Evolutionary conservation across 2,797 vertebrate genomes (phyloP), one percentile per base, ranked within the genome.

Genomic region (Sciurus carolinensis): DNA sequence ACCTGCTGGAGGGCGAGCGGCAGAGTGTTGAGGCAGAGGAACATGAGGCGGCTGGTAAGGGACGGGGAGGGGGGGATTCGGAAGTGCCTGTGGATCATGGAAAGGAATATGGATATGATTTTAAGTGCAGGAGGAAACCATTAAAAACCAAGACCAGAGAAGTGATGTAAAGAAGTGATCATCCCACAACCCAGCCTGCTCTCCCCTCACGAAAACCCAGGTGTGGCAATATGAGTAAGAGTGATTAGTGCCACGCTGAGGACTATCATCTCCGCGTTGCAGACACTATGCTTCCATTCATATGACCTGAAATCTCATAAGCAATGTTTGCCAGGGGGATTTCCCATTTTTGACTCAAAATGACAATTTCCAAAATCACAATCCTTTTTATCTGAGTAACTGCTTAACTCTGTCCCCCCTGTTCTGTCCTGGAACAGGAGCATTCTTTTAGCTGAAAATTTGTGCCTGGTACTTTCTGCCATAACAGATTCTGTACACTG

Each of bases 351-450:
- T 76, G 0, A 69, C 18, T 91, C 85, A 85, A 88, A 77, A 10
- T 90, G 7, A 64, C 73, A 52, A 57, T 72, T 71, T 88, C 52
- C 83, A 44, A 86, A 92, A 88, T 92, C 24, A n/a, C 11, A 75
- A 44, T 39, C 28, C 8, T 71, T 84, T 90, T 80, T 24, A 80
- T 62, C 47, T 67, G 7, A 67, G 42, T 59, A 75, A 69, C 36
- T 87, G 24, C 6, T 54, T 82, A 42, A 28, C 57, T 24, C 3
- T 50, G 52, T 50, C 14, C 59, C 20, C 13, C 69, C 14, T 44
- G 11, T 50, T 95, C 39, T 47, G 64, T 33, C 39, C 9, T 15
- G 33, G 57, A 80, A 22, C 9, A 72, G 42, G 11, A 87, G 62
- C 28, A 52, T 39, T 5, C 5, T 69, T 87, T 69, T 39, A 88